phyloP scores from a whole-genome alignment of 2,113 vertebrate species.

The Micromys minutus region DNA sequence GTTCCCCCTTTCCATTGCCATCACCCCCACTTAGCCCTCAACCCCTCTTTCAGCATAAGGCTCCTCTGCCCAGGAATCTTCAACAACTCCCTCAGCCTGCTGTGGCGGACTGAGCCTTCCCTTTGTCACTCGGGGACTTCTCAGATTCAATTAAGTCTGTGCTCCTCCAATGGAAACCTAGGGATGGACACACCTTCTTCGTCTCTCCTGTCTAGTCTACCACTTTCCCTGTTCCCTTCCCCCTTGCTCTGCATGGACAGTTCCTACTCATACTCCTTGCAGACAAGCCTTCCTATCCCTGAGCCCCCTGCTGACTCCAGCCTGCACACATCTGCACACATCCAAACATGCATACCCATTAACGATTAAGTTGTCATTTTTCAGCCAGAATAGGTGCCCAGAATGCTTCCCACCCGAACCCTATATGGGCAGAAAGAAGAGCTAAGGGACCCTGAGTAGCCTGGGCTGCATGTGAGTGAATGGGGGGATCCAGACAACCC shows the following conservation, averaged over 20 bases:
- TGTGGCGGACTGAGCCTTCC: not conserved
- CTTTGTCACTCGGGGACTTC: not conserved
- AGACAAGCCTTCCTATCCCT: not conserved
- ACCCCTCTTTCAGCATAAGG: not conserved
- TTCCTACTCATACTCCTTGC: not conserved
- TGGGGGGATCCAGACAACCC: too few species aligned
- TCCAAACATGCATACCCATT: not conserved
- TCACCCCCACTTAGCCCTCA: not conserved
- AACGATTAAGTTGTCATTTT: accelerated
- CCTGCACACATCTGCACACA: not conserved
- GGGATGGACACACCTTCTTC: too few species aligned
- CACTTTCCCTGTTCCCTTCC: not conserved
- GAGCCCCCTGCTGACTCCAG: not conserved
- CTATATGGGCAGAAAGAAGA: not conserved
- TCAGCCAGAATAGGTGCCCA: accelerated
- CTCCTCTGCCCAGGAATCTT: not conserved
- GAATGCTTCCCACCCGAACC: not conserved
- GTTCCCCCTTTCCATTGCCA: not conserved
- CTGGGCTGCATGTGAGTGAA: not conserved
- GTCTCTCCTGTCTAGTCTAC: not conserved
- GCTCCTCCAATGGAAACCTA: not conserved
- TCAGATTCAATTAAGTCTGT: not conserved
- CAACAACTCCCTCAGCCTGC: not conserved
- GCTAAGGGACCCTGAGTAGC: accelerated
- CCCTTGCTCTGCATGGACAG: not conserved